These are phyloP conservation scores for Porites cylindrica DNA, from an alignment of 92 coral and sea anemone genomes.

Conservation along the genomic window DNA sequence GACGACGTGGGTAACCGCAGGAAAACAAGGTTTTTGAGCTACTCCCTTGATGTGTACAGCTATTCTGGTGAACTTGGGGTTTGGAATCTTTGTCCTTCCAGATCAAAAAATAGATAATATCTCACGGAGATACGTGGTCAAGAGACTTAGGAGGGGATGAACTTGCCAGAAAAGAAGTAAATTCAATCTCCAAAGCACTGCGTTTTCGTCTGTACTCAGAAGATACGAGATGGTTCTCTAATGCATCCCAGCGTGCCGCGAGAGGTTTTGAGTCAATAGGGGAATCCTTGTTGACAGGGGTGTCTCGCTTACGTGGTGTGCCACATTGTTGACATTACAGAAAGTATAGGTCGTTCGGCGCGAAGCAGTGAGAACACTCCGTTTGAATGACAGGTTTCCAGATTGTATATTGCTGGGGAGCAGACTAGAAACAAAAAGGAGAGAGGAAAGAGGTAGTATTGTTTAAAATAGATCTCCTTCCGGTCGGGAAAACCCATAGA, in stretches of 20 bases:
- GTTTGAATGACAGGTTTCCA: slow-evolving; percentile 46
- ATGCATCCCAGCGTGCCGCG: slow-evolving; percentile 6
- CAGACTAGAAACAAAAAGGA: too few relatives aligned
- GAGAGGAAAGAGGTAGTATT: not conserved
- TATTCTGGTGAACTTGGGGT: slow-evolving; percentile 18
- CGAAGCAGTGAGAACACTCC: slow-evolving; percentile 17
- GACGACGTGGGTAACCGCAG: slow-evolving; percentile 31
- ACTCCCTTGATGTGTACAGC: slow-evolving; percentile 8
- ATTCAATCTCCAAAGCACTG: slow-evolving; percentile 13
- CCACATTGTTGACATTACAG: slow-evolving; percentile 36
- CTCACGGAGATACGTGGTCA: slow-evolving; percentile 32
- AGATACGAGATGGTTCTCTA: not conserved
- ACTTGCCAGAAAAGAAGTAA: slow-evolving; percentile 5
- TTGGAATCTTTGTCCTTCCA: slow-evolving; percentile 54
- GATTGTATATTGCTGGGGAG: not conserved
- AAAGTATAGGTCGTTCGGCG: slow-evolving; percentile 32
- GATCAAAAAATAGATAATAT: slow-evolving; percentile 23
- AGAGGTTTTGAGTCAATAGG: not conserved
- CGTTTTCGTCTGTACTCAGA: slow-evolving; percentile 21
- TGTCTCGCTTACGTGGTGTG: not conserved
- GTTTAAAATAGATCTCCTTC: not conserved
- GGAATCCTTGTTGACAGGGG: not conserved
- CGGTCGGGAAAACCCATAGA: not conserved
- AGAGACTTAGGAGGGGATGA: slow-evolving; percentile 26
- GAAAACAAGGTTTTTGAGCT: not conserved